phyloP scores from a whole-genome alignment of 2,797 vertebrate genomes.

The Sebastiscus tertius region DNA sequence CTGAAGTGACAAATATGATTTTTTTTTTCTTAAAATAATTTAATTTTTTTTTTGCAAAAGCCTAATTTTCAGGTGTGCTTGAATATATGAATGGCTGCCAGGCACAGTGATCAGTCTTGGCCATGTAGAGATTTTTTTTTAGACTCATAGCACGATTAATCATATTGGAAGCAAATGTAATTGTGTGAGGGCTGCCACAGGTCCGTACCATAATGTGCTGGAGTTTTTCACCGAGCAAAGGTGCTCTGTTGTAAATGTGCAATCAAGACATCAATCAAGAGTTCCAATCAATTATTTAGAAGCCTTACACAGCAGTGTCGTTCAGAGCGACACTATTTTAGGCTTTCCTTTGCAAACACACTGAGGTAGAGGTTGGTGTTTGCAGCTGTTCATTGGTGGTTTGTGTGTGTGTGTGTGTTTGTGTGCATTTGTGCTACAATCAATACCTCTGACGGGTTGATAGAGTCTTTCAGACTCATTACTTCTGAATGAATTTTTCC shows the following conservation, averaged over 20 bases:
- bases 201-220: constrained; percentile 43
- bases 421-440: constrained; percentile 27
- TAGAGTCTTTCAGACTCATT: constrained; percentile 40
- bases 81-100: background rate
- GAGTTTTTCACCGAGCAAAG: constrained; percentile 40
- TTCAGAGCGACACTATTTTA: constrained; percentile 36
- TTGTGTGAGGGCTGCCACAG: constrained; percentile 30
- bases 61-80: background rate
- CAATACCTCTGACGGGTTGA: constrained; percentile 43
- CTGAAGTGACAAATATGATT: background rate
- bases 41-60: background rate
- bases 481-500: constrained; percentile 37
- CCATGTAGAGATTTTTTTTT: constrained; percentile 26
- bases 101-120: background rate
- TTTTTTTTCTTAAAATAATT: background rate
- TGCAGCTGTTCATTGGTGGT: constrained; percentile 3
- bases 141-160: constrained; percentile 38
- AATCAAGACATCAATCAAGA: constrained; percentile 63
- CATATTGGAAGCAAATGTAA: constrained; percentile 45
- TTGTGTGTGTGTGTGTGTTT: background rate
- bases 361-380: constrained; percentile 11
- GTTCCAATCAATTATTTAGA: constrained; percentile 54
- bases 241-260: constrained; percentile 48
- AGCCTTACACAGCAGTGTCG: constrained; percentile 11
- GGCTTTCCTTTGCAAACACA: constrained; percentile 30